These are phyloP conservation scores for Schrankia costaestrigalis DNA, from an alignment of 2,888 invertebrate genomes.

Conservation along the genomic window DNA sequence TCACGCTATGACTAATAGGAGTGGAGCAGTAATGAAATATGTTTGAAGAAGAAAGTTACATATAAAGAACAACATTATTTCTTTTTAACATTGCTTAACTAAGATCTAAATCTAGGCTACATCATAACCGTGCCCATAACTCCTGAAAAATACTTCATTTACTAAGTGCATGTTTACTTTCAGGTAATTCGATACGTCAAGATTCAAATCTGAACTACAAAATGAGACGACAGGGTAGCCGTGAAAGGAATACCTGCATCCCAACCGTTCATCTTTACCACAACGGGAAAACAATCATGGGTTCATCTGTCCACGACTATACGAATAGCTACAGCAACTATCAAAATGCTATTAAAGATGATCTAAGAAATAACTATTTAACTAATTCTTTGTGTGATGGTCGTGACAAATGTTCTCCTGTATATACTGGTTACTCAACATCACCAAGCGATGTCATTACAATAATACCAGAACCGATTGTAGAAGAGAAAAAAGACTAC, in stretches of 20 bases:
- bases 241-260: conserved; percentile 13
- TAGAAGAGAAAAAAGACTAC: conserved; percentile 50
- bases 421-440: conserved; percentile 15
- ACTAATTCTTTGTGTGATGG: conserved; percentile 4
- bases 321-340: conserved; percentile 9
- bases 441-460: conserved; percentile 21
- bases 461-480: conserved; percentile 28
- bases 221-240: conserved; percentile 19
- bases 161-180: neutral
- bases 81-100: too few relatives aligned
- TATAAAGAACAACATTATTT: too few relatives aligned
- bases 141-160: neutral
- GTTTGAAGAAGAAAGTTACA: too few relatives aligned
- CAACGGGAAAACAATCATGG: conserved; percentile 17
- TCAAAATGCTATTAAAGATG: conserved; percentile 7
- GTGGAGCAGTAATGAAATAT: too few relatives aligned
- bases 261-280: conserved; percentile 27
- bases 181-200: conserved; percentile 41
- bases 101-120: too few relatives aligned
- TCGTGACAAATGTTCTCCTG: conserved; percentile 15
- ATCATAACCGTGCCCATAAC: too few relatives aligned
- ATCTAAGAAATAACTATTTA: conserved; percentile 9
- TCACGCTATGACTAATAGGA: too few relatives aligned
- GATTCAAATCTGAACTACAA: conserved; percentile 30
- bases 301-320: conserved; percentile 13